Evolutionary conservation across 1,140 invertebrate species (phyloP).

Genomic region (Eriosoma lanigerum): DNA sequence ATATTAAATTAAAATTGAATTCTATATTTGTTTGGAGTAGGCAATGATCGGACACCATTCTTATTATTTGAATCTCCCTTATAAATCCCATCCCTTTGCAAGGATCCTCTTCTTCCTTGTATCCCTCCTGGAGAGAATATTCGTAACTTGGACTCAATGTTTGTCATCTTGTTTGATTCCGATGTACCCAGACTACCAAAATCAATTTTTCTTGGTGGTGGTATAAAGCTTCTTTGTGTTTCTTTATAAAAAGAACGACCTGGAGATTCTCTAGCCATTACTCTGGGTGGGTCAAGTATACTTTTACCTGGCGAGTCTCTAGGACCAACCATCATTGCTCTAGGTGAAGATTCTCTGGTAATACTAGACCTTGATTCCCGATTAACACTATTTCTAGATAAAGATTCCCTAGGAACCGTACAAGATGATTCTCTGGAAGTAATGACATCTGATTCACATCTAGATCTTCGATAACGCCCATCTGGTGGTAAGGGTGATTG

Average conservation of each 20-base stretch:
- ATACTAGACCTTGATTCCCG: constrained; percentile 53
- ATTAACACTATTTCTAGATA: constrained; percentile 44
- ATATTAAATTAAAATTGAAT: constrained; percentile 55
- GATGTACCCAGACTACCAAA: constrained; percentile 54
- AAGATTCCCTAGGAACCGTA: constrained; percentile 49
- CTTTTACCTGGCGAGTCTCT: constrained; percentile 41
- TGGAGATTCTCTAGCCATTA: constrained; percentile 49
- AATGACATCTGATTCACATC: constrained; percentile 23
- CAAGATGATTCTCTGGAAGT: constrained; percentile 21
- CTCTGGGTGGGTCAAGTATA: constrained; percentile 36
- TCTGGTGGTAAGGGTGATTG: constrained; percentile 39
- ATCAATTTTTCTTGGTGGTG: constrained; percentile 56
- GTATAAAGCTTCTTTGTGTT: constrained; percentile 54
- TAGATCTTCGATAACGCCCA: constrained; percentile 37
- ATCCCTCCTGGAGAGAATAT: constrained; percentile 52
- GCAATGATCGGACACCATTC: constrained; percentile 55
- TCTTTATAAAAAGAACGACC: constrained; percentile 51
- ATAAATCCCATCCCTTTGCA: constrained; percentile 52
- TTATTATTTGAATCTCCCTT: constrained; percentile 46
- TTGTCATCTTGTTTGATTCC: constrained; percentile 48
- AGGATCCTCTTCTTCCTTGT: constrained; percentile 54
- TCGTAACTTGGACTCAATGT: constrained; percentile 54
- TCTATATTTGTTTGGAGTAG: constrained; percentile 57
- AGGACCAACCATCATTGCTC: constrained; percentile 33
- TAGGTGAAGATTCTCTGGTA: constrained; percentile 52